phyloP scores from a whole-genome alignment of 2,888 invertebrate species.

The Chymomyza amoena region DNA sequence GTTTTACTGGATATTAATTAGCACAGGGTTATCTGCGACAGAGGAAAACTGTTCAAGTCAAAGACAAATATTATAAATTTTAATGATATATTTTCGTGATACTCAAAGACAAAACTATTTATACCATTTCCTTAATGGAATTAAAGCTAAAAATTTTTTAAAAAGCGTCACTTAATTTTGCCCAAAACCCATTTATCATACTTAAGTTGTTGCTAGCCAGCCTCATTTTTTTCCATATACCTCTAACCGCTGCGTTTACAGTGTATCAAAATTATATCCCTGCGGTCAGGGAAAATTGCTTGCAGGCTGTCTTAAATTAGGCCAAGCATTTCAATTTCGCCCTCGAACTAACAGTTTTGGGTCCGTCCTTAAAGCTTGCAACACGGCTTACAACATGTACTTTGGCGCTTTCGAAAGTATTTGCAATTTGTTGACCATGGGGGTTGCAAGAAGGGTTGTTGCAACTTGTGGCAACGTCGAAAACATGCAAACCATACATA shows the following conservation, averaged over 20 bases:
- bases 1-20: too few relatives aligned
- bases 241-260: not conserved
- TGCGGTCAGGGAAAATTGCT: not conserved
- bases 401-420: not conserved
- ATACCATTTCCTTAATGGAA: too few relatives aligned
- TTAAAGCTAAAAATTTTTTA: too few relatives aligned
- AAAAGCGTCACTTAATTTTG: too few relatives aligned
- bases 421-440: not conserved
- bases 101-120: too few relatives aligned
- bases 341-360: slow-evolving; percentile 45
- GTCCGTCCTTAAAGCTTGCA: slow-evolving; percentile 12
- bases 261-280: not conserved
- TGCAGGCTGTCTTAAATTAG: slow-evolving; percentile 47
- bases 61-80: too few relatives aligned
- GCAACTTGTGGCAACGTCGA: not conserved
- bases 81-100: too few relatives aligned
- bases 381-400: not conserved
- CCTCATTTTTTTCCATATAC: too few relatives aligned
- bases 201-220: too few relatives aligned
- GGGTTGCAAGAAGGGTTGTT: not conserved
- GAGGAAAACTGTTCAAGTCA: too few relatives aligned
- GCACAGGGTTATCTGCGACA: too few relatives aligned
- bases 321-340: slow-evolving; percentile 69
- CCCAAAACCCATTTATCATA: too few relatives aligned
- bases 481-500: slow-evolving; percentile 1